phyloP scores from a whole-genome alignment of 1,140 invertebrate genomes.

The Drosophila sp. region DNA sequence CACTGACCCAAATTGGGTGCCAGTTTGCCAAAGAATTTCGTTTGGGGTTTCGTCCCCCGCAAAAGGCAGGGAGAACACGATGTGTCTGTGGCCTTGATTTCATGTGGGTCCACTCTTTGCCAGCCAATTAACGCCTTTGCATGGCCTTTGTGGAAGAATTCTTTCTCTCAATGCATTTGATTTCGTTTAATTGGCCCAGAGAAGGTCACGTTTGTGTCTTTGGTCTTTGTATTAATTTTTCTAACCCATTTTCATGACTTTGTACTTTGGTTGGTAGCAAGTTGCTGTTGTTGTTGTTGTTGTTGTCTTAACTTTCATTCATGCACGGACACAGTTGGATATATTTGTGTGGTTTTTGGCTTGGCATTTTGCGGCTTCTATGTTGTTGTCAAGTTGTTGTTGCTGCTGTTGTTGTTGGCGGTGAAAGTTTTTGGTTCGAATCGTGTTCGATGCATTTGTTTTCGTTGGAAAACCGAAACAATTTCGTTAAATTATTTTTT shows the following conservation, averaged over 20 bases:
- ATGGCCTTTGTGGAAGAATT: slow-evolving; percentile 22
- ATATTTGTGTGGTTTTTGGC: slow-evolving; percentile 39
- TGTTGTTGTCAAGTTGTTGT: slow-evolving; percentile 48
- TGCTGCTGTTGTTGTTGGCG: slow-evolving; percentile 37
- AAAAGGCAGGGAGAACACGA: not conserved
- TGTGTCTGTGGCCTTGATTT: slow-evolving; percentile 68
- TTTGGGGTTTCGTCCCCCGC: slow-evolving; percentile 32
- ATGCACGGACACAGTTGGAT: slow-evolving; percentile 41
- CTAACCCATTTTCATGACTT: slow-evolving; percentile 56
- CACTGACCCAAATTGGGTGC: slow-evolving; percentile 67
- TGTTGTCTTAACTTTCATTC: slow-evolving; percentile 69
- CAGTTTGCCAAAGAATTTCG: slow-evolving; percentile 66
- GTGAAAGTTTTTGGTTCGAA: slow-evolving; percentile 73
- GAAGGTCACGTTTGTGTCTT: slow-evolving; percentile 42
- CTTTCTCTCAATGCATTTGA: slow-evolving; percentile 44
- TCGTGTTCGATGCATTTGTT: slow-evolving; percentile 71
- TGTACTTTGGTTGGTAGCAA: slow-evolving; percentile 36
- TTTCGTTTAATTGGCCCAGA: slow-evolving; percentile 61
- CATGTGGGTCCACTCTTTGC: slow-evolving; percentile 40
- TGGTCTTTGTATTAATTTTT: slow-evolving; percentile 32
- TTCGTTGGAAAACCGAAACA: slow-evolving; percentile 22
- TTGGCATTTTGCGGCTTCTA: slow-evolving; percentile 60
- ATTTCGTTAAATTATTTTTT: not conserved
- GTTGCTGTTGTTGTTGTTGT: slow-evolving; percentile 30
- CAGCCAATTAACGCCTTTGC: slow-evolving; percentile 64